Evolutionary conservation across 2,797 vertebrate species (phyloP).

Genomic region (Discoglossus pictus): DNA sequence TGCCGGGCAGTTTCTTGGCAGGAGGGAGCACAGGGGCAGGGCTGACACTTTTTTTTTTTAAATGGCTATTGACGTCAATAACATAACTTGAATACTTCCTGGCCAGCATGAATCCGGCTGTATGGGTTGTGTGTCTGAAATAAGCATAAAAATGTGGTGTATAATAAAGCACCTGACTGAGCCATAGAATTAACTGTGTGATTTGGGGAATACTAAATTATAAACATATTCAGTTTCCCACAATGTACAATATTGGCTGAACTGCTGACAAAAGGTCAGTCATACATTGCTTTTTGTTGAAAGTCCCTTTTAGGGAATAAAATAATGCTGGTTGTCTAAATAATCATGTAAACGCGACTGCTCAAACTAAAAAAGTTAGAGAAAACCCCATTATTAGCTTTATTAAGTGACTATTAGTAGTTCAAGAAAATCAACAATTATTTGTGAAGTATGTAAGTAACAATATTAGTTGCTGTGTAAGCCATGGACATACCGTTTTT

Average conservation of each 20-base stretch:
- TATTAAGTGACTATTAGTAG: no score
- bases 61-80: conserved; percentile 99
- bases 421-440: no score
- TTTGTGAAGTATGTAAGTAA: no score
- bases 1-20: conserved; percentile 89
- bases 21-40: conserved; percentile 70
- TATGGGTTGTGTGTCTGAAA: conserved; percentile 71
- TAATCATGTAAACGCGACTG: no score
- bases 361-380: no score
- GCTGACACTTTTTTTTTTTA: conserved; percentile 85
- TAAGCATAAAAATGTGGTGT: conserved; percentile 74
- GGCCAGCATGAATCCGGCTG: conserved; percentile 87
- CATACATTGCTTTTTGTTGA: neutral
- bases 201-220: neutral
- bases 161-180: conserved; percentile 63
- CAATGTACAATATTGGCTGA: neutral
- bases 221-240: neutral
- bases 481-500: no score
- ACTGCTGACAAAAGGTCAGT: neutral
- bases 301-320: no score
- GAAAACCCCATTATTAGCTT: no score
- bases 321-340: no score
- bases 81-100: conserved; percentile 99
- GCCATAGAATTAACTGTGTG: neutral
- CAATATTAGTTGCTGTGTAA: no score